phyloP scores from a whole-genome alignment of 2,113 vertebrate genomes.

The Charadrius vociferus region DNA sequence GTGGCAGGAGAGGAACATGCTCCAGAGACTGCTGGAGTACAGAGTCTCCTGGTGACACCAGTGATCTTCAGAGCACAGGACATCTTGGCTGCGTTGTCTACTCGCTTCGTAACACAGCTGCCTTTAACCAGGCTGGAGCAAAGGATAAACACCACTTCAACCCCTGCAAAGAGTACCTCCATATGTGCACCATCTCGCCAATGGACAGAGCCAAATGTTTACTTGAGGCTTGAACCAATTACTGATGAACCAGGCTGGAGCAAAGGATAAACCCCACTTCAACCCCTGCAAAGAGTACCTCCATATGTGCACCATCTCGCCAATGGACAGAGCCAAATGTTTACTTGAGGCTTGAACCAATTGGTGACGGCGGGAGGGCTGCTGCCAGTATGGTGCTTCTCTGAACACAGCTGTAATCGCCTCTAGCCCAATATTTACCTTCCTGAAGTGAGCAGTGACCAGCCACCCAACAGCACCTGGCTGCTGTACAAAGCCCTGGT shows the following conservation, averaged over 20 bases:
- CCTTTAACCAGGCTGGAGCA: neutral
- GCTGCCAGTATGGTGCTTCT: neutral
- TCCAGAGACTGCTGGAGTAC: neutral
- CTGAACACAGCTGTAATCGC: conserved; percentile 43
- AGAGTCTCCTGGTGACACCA: neutral
- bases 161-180: neutral
- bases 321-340: neutral
- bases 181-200: neutral
- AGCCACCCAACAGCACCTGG: conserved; percentile 58
- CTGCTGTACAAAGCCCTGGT: neutral
- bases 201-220: neutral
- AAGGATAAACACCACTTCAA: neutral
- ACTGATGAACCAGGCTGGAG: neutral
- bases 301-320: neutral
- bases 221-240: neutral
- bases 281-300: neutral
- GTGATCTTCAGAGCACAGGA: neutral
- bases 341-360: neutral
- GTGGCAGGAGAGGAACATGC: neutral
- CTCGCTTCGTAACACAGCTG: neutral
- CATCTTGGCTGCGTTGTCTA: neutral
- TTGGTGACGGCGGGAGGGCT: neutral
- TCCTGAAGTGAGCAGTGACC: conserved; percentile 17
- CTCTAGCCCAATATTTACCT: conserved; percentile 60
- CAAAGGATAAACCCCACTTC: neutral